Conservation (phyloP, 2,113 vertebrate species). For the Pituophis catenifer region DNA sequence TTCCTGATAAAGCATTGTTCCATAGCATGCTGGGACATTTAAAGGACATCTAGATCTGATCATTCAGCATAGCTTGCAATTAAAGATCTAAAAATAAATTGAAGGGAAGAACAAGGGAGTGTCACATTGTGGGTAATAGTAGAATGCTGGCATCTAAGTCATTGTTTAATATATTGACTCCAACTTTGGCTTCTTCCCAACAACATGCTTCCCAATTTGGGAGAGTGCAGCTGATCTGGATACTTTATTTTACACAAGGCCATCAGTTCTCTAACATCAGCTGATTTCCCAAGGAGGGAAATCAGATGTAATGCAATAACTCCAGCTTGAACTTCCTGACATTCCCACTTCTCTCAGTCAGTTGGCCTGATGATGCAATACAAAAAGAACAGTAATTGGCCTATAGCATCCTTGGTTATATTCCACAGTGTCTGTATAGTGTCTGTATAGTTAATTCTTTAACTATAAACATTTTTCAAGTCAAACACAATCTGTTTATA, state of each 20-base stretch:
- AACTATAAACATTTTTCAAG: background rate
- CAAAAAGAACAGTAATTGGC: background rate
- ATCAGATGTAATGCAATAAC: background rate
- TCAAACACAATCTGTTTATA: background rate
- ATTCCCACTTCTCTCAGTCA: background rate
- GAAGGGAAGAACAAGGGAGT: background rate
- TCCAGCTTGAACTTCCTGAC: background rate
- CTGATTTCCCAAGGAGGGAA: background rate
- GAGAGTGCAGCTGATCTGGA: background rate
- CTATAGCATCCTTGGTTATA: background rate
- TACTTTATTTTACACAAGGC: background rate
- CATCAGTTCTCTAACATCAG: background rate
- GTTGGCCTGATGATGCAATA: background rate
- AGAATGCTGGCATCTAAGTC: background rate
- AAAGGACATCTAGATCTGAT: background rate
- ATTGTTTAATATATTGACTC: background rate
- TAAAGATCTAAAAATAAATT: background rate
- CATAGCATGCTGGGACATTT: background rate
- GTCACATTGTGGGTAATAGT: background rate
- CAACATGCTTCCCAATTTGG: background rate
- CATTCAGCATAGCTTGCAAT: background rate
- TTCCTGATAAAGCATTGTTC: background rate
- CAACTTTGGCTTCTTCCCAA: background rate
- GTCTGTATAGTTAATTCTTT: background rate
- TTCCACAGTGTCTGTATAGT: background rate